Conservation (phyloP, 2,888 invertebrate species). For the Odontocerum albicorne region DNA sequence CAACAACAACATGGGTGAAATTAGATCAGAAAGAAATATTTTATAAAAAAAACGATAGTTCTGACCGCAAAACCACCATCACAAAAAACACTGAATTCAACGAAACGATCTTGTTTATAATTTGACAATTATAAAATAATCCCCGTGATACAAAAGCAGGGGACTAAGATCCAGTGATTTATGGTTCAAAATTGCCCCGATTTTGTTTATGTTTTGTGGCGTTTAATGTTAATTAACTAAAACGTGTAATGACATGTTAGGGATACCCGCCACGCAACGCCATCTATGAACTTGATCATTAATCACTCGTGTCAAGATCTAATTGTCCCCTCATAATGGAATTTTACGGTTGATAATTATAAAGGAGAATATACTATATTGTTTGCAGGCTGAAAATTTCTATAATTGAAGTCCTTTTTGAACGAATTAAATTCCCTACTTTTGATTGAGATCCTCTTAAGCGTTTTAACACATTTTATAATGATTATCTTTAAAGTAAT, state of each 20-base stretch:
- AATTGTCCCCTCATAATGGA: slow-evolving; percentile 29
- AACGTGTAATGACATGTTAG: slow-evolving; percentile 21
- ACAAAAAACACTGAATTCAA: no score
- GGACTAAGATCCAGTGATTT: slow-evolving; percentile 18
- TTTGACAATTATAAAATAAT: neutral
- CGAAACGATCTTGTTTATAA: neutral
- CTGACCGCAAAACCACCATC: no score
- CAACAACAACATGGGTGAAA: no score
- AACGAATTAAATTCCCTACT: no score
- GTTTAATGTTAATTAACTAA: slow-evolving; percentile 19
- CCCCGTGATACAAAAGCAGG: neutral
- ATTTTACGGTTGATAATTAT: slow-evolving; percentile 15
- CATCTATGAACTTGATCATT: slow-evolving; percentile 26
- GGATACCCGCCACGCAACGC: slow-evolving; percentile 21
- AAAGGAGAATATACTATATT: neutral
- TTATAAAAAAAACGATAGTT: no score
- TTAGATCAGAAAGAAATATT: no score
- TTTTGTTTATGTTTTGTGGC: slow-evolving; percentile 15
- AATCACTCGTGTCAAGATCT: slow-evolving; percentile 32
- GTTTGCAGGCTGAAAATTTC: no score
- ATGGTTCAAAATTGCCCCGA: slow-evolving; percentile 19
- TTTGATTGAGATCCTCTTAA: no score
- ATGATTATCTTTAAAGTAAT: no score
- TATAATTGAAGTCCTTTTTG: no score
- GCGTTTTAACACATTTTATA: no score